Evolutionary conservation across 2,888 invertebrate genomes (phyloP), one percentile per base, ranked within the genome.

Genomic region (Noctua fimbriata): DNA sequence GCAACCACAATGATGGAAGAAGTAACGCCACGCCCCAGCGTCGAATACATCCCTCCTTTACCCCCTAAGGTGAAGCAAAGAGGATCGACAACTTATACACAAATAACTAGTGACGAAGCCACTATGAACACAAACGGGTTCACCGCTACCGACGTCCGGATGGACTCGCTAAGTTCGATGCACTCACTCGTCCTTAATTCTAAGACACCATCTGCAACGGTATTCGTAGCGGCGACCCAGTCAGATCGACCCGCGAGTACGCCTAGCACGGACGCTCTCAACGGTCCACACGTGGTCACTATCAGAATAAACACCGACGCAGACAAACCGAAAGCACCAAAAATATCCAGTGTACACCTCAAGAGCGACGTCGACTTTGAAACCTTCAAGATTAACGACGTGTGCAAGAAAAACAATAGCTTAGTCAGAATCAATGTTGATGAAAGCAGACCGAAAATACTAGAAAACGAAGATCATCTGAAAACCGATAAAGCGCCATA

Each of bases 291-390:
- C 95, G 98, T 98, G 90, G 98, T 98, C 86, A 98, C 98, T 89
- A 98, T 98, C 92, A 97, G 97, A 93, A 98, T 98, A 93, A 98
- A 97, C 93, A 97, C 98, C 28, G 97, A 97, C 87, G 94, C 96
- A 60, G 97, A 97, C 72, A 97, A 96, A 90, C 96, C 96, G 1
- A 96, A 95, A 90, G 95, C 95, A 36, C 96, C 96, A 41, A 96
- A 95, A 92, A 96, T 96, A 88, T 96, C 97, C 16, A 97, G 97
- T 87, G 97, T 97, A 2, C 97, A 97, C 84, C 94, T 96, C 78
- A 96, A 97, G 90, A 96, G 97, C 88, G 95, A 96, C 90, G 92
- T 94, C n/a, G 94, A 96, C 82, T 96, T 95, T 66, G 96, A 96
- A 76, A 91, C 93, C 2, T 95, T 95, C 90, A 95, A 95, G 88